phyloP scores from a whole-genome alignment of 23 tunicate genomes.

The Ascidia mentula region DNA sequence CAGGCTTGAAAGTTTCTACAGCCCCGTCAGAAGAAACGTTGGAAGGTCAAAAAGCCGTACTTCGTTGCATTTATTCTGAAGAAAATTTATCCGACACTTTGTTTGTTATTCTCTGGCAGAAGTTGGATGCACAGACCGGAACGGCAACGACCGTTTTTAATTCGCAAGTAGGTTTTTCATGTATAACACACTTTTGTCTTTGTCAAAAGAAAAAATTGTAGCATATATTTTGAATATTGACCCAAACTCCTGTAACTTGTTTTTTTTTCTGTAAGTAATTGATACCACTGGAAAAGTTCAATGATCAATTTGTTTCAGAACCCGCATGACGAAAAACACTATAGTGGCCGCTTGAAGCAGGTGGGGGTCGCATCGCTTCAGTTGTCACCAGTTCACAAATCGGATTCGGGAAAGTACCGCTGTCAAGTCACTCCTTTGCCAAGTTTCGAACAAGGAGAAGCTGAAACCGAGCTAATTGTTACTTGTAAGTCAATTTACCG shows the following conservation, averaged over 20 bases:
- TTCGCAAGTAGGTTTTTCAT: constrained; percentile 40
- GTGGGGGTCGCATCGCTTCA: constrained; percentile 50
- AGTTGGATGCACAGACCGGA: constrained; percentile 23
- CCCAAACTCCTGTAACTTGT: too few relatives aligned
- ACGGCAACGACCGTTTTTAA: constrained; percentile 38
- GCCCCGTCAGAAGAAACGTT: constrained; percentile 17
- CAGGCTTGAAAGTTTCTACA: constrained; percentile 7
- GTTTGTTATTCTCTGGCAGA: constrained; percentile 76
- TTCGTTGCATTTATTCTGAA: constrained; percentile 40
- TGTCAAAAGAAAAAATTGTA: too few relatives aligned
- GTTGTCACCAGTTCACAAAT: constrained; percentile 12
- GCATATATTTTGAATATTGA: too few relatives aligned
- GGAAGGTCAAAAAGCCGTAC: constrained; percentile 30
- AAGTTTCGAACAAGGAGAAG: constrained; percentile 60
- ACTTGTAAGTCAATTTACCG: constrained; percentile 55
- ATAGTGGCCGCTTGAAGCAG: constrained; percentile 6
- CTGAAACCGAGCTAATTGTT: constrained; percentile 43
- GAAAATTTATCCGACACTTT: constrained; percentile 27
- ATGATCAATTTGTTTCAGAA: background rate
- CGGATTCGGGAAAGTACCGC: constrained; percentile 66
- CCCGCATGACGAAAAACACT: background rate
- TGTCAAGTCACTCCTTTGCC: constrained; percentile 81
- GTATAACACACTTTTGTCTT: too few relatives aligned
- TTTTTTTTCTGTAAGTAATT: too few relatives aligned
- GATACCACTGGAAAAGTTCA: too few relatives aligned